Evolutionary conservation across 2,888 invertebrate species (phyloP), one percentile per base, ranked within the genome.

Genomic region (Callosobruchus maculatus): DNA sequence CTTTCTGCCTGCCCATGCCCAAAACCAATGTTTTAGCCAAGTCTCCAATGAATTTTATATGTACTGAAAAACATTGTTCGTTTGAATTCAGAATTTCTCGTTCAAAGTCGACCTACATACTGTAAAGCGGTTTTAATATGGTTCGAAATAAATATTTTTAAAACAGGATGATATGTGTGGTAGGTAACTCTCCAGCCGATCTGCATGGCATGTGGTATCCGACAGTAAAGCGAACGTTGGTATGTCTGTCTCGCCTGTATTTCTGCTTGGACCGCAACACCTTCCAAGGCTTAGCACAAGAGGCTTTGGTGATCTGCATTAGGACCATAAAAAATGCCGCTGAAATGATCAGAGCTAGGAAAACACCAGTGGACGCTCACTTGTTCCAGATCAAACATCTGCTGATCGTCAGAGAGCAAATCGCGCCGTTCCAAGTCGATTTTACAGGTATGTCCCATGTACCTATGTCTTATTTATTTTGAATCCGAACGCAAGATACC

Each of bases 131-230:
- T 26, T 26, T 7, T 7, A 4, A 4, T 26, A 26, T 26, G 26
- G 7, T 7, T 7, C 26, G 2, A 7, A 4, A 26, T 26, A 7
- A n/a, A n/a, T n/a, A n/a, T n/a, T n/a, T n/a, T n/a, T n/a, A n/a
- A n/a, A n/a, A n/a, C 7, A 26, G 3, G 26, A 7, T 7, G 7
- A 26, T 26, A 26, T 26, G 2, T 26, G 3, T 7, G 26, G 26
- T 69, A 75, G 78, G 79, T 70, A 83, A 86, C 83, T 87, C 86
- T 20, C 86, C 87, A 66, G 87, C 98, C 0, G 99, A 99, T 89
- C 89, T 99, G 49, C 99, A 99, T 87, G 99, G 99, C 26, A 97
- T 99, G 97, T 99, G 99, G 99, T 99, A 99, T 87, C 99, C 99
- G 0, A 98, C 97, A 0, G 98, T 99, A 0, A 90, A 99, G 21